Evolutionary conservation across 2,113 vertebrate genomes (phyloP).

Genomic region (Lampris incognitus): DNA sequence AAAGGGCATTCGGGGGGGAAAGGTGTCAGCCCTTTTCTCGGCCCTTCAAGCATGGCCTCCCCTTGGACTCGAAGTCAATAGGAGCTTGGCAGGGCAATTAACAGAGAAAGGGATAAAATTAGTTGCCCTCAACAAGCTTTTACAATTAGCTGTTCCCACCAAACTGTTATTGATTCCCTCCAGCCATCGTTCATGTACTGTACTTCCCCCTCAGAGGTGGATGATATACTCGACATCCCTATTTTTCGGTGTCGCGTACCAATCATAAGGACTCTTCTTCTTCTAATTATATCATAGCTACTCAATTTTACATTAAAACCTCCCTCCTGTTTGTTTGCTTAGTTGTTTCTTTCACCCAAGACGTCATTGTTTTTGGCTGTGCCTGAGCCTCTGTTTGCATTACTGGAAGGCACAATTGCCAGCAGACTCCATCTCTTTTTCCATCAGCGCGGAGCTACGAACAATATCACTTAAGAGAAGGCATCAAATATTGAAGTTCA

Average conservation of each 20-base stretch:
- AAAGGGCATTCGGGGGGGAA: neutral
- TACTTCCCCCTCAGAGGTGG: neutral
- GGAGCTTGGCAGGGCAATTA: conserved; percentile 44
- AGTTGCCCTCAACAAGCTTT: conserved; percentile 23
- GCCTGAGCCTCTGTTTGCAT: conserved; percentile 21
- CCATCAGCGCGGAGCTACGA: conserved; percentile 59
- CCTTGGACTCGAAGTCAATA: conserved; percentile 37
- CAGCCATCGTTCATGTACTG: neutral
- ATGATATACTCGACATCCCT: conserved; percentile 10
- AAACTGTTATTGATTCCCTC: conserved; percentile 21
- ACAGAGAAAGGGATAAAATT: conserved; percentile 14
- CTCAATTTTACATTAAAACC: conserved; percentile 37
- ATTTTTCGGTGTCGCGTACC: neutral
- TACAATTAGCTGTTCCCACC: conserved; percentile 36
- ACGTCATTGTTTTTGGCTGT: neutral
- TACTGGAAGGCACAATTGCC: conserved; percentile 34
- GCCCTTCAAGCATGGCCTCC: conserved; percentile 16
- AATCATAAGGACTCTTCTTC: neutral
- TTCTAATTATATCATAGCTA: neutral
- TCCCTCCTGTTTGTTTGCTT: conserved; percentile 1
- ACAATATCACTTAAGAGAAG: conserved; percentile 65
- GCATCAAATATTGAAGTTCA: conserved; percentile 72
- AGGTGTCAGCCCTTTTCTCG: conserved; percentile 34
- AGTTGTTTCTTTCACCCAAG: neutral
- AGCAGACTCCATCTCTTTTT: conserved; percentile 35